Percentiles rank a stretch among this genome's conserved stretches.
Conservation (phyloP, 2,113 vertebrate genomes). For the Lophotis ruficrista region DNA sequence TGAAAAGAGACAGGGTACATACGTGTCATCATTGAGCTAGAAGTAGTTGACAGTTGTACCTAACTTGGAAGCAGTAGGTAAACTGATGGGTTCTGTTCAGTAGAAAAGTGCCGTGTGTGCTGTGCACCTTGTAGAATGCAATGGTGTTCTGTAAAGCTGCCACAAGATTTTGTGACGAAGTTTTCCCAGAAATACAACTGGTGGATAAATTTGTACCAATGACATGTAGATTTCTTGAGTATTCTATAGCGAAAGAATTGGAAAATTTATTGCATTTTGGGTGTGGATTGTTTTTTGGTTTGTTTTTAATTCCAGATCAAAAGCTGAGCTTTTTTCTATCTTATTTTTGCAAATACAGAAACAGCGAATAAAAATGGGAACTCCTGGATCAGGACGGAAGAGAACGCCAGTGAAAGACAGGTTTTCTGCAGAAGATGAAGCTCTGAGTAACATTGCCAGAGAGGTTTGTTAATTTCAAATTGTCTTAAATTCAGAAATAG, state of each 20-base stretch:
- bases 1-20: background rate
- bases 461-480: slow-evolving; percentile 81
- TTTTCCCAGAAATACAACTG: background rate
- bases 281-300: background rate
- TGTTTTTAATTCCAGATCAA: slow-evolving; percentile 39
- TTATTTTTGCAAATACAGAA: slow-evolving; percentile 40
- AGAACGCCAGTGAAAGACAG: slow-evolving; percentile 94
- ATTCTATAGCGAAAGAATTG: background rate
- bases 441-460: slow-evolving; percentile 92
- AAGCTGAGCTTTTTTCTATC: background rate
- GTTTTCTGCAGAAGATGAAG: slow-evolving; percentile 98
- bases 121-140: background rate
- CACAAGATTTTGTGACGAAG: background rate
- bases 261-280: background rate
- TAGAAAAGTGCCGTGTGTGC: background rate
- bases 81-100: background rate
- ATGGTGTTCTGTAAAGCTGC: background rate
- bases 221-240: background rate
- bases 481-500: background rate
- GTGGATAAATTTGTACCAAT: background rate
- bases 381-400: slow-evolving; percentile 94
- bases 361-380: slow-evolving; percentile 85
- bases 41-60: background rate
- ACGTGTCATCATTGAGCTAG: background rate
- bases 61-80: background rate